Percentiles rank a stretch among this genome's conserved stretches.
Evolutionary conservation across 2,888 invertebrate genomes (phyloP).

Genomic region (Harpalus rufipes): DNA sequence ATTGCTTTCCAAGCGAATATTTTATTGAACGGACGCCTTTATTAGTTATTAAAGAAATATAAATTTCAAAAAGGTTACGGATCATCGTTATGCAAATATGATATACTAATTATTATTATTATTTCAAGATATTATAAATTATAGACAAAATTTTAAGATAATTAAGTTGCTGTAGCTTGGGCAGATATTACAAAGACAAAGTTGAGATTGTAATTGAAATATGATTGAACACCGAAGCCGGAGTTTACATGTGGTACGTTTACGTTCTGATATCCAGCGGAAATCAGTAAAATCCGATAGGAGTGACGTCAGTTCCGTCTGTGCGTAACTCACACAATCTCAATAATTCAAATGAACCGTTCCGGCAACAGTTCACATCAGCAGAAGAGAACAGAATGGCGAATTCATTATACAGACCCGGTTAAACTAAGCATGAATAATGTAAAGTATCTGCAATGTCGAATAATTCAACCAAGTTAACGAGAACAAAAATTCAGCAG

Average conservation of each 20-base stretch:
- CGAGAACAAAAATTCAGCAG: slow-evolving; percentile 48
- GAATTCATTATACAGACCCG: slow-evolving; percentile 64
- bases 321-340: slow-evolving; percentile 36
- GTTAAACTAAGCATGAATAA: slow-evolving; percentile 66
- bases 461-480: slow-evolving; percentile 61
- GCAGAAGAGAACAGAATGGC: slow-evolving; percentile 21
- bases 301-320: slow-evolving; percentile 16
- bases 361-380: slow-evolving; percentile 14
- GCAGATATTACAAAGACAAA: not conserved
- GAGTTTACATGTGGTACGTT: not conserved
- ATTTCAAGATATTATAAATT: slow-evolving; percentile 1
- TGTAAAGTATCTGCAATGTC: slow-evolving; percentile 59
- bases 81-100: too few species aligned
- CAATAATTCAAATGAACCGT: slow-evolving; percentile 40
- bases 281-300: slow-evolving; percentile 31
- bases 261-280: not conserved
- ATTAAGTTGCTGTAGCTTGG: not conserved
- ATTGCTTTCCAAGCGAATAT: not conserved
- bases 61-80: not conserved
- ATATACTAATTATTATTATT: too few species aligned
- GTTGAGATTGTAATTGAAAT: not conserved
- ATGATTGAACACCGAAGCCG: not conserved
- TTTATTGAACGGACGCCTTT: not conserved
- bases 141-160: not conserved
- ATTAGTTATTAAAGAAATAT: not conserved